Percentiles rank a stretch among this genome's conserved stretches.
Conservation (phyloP, 1,140 invertebrate genomes). For the Leptopilina clavipes region DNA sequence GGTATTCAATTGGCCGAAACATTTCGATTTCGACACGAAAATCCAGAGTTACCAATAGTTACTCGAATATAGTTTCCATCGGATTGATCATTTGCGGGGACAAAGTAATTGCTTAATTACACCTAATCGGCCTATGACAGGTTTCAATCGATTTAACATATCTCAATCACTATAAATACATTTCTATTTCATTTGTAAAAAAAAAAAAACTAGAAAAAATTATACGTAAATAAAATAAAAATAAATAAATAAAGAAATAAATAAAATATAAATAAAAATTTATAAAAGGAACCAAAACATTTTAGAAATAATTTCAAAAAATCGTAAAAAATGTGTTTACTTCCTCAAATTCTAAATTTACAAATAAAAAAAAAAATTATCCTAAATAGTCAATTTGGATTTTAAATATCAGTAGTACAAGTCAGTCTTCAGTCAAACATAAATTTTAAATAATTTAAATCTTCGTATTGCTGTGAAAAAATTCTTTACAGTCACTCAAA, state of each 20-base stretch:
- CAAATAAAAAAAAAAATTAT: no score
- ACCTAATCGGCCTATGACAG: constrained; percentile 43
- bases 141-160: not conserved
- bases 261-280: not conserved
- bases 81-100: constrained; percentile 54
- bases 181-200: not conserved
- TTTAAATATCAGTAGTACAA: no score
- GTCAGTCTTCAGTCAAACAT: no score
- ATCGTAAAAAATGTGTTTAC: no score
- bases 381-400: no score
- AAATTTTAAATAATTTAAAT: no score
- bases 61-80: constrained; percentile 20
- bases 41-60: constrained; percentile 25
- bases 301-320: no score
- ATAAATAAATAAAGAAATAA: not conserved
- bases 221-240: not conserved
- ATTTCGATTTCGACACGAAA: constrained; percentile 17
- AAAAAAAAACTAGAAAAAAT: not conserved
- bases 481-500: no score
- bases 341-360: no score
- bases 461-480: no score
- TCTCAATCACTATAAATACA: not conserved
- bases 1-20: constrained; percentile 45
- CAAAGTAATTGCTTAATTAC: constrained; percentile 53
- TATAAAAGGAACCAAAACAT: no score